These are phyloP conservation scores for Barnardius zonarius DNA, from an alignment of 2,113 vertebrate genomes.

Conservation along the genomic window DNA sequence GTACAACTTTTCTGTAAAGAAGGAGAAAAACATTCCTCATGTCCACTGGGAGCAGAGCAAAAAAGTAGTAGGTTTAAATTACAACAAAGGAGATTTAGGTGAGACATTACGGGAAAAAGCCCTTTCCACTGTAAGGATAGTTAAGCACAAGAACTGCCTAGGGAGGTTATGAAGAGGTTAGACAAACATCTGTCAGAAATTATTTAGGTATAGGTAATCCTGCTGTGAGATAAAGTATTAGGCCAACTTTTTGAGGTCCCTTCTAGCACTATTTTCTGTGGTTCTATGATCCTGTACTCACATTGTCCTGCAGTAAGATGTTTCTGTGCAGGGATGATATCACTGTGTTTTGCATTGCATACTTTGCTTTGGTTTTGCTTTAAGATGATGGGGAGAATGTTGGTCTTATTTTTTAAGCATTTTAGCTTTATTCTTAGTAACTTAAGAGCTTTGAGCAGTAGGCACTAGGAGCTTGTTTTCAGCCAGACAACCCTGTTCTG, in stretches of 20 bases:
- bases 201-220: conserved; percentile 60
- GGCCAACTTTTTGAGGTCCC: conserved; percentile 43
- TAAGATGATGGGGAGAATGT: neutral
- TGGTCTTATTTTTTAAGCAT: neutral
- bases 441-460: neutral
- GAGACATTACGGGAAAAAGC: conserved; percentile 55
- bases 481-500: neutral
- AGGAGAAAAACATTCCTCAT: conserved; percentile 49
- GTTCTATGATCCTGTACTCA: conserved; percentile 15
- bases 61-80: conserved; percentile 58
- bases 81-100: conserved; percentile 64
- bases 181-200: conserved; percentile 70
- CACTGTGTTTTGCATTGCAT: neutral
- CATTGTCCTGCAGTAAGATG: neutral
- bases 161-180: conserved; percentile 69
- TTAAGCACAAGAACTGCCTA: conserved; percentile 65
- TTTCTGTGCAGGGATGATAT: neutral
- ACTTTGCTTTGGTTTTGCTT: neutral
- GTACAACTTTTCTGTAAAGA: conserved; percentile 30
- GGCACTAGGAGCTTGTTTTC: neutral
- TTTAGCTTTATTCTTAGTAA: neutral
- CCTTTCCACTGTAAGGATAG: conserved; percentile 61
- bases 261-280: conserved; percentile 44
- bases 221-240: conserved; percentile 46
- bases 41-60: conserved; percentile 37